Evolutionary conservation across 2,888 invertebrate species (phyloP).

Genomic region (Caenorhabditis imperialis): DNA sequence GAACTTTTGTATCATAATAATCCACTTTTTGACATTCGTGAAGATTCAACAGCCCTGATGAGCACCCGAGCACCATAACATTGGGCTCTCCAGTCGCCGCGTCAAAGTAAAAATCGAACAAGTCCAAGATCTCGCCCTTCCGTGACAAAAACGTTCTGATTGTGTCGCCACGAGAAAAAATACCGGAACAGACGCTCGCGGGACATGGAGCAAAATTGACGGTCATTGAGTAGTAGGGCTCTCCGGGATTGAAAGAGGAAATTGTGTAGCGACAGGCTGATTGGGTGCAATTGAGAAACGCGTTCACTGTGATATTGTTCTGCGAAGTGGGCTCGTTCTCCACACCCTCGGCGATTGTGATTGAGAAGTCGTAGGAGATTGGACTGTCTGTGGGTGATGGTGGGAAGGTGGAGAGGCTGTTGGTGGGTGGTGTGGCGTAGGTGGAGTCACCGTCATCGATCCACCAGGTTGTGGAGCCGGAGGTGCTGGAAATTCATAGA

Average conservation of each 20-base stretch:
- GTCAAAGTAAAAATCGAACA: conserved; percentile 9
- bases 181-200: too few species aligned
- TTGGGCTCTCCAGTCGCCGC: not conserved
- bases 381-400: not conserved
- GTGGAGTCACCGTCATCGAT: too few species aligned
- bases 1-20: not conserved
- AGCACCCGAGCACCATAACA: conserved; percentile 1
- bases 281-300: conserved; percentile 12
- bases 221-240: too few species aligned
- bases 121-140: conserved; percentile 1
- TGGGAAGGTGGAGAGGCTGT: not conserved
- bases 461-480: too few species aligned
- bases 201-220: too few species aligned
- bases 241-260: too few species aligned
- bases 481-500: too few species aligned
- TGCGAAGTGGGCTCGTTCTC: not conserved
- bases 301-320: conserved; percentile 14
- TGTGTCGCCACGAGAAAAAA: not conserved
- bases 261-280: conserved; percentile 3
- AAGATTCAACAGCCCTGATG: not conserved
- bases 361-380: not conserved
- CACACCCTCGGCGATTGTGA: conserved; percentile 2
- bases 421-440: not conserved
- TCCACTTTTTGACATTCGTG: not conserved
- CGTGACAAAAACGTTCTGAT: not conserved